These are phyloP conservation scores for Malthinus flaveolus DNA, from an alignment of 2,888 invertebrate species.

Conservation along the genomic window DNA sequence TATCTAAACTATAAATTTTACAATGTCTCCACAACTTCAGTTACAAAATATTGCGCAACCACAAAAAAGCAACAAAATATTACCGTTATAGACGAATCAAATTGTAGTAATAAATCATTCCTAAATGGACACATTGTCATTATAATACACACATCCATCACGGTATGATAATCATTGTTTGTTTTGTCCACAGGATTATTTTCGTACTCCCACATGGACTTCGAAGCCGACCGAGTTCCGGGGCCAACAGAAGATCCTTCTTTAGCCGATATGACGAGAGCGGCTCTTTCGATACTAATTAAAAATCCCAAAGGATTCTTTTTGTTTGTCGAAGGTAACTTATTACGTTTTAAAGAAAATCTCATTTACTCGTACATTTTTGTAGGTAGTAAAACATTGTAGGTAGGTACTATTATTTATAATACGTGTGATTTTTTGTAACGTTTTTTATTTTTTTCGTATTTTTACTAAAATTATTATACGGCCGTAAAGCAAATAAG, in stretches of 20 bases:
- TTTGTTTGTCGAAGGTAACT: constrained; percentile 73
- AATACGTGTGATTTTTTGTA: no score
- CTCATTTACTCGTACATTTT: neutral
- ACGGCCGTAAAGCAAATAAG: no score
- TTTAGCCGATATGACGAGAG: constrained; percentile 75
- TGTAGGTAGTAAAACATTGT: no score
- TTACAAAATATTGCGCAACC: constrained; percentile 3
- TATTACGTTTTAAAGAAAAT: neutral
- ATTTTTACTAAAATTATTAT: no score
- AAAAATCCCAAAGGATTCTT: constrained; percentile 77
- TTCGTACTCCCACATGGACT: constrained; percentile 79
- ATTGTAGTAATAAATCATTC: constrained; percentile 1
- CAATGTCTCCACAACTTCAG: neutral
- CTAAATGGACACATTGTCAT: constrained; percentile 7
- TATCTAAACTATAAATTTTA: no score
- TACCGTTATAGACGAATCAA: neutral
- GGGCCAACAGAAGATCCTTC: constrained; percentile 72
- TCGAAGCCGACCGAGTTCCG: constrained; percentile 72
- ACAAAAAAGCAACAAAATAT: constrained; percentile 1
- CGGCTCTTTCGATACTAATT: constrained; percentile 69
- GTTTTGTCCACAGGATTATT: constrained; percentile 63
- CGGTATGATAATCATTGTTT: constrained; percentile 5
- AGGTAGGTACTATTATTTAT: no score
- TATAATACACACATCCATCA: constrained; percentile 18
- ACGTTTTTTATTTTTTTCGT: no score